Evolutionary conservation across 2,113 vertebrate species (phyloP).

Genomic region (Elephantulus edwardii): DNA sequence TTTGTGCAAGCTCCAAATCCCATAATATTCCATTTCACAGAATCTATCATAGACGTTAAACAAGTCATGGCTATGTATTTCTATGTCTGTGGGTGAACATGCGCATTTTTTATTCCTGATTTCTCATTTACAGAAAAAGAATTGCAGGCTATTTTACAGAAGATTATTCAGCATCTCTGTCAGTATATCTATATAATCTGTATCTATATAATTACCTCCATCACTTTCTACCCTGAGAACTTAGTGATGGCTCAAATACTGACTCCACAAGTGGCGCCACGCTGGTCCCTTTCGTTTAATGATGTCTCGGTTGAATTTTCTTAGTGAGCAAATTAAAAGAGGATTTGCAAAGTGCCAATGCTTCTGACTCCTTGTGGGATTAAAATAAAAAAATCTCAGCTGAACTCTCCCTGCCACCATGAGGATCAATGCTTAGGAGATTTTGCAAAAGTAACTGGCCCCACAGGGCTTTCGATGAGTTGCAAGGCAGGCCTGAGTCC

Average conservation of each 20-base stretch:
- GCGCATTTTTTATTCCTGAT: neutral
- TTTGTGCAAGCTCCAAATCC: neutral
- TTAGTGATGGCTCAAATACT: neutral
- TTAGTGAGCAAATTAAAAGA: conserved; percentile 67
- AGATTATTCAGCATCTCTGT: neutral
- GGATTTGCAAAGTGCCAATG: conserved; percentile 62
- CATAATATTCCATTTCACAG: neutral
- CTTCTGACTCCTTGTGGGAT: conserved; percentile 54
- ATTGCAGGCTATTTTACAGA: neutral
- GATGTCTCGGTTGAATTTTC: conserved; percentile 63
- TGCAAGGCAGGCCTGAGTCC: neutral
- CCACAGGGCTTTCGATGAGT: conserved; percentile 41
- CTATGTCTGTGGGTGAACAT: too few relatives aligned
- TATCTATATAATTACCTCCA: neutral
- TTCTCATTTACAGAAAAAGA: conserved; percentile 1
- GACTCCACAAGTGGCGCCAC: neutral
- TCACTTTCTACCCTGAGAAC: conserved; percentile 12
- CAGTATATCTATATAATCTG: neutral
- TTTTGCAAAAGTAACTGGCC: neutral
- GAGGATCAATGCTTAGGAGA: conserved; percentile 50
- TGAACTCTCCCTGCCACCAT: conserved; percentile 40
- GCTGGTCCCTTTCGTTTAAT: conserved; percentile 55
- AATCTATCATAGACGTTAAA: neutral
- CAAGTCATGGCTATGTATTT: neutral
- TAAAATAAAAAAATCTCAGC: neutral